Percentiles rank a stretch among this genome's conserved stretches.
Evolutionary conservation across 2,113 vertebrate species (phyloP).

Genomic region (Leptodactylus fuscus): DNA sequence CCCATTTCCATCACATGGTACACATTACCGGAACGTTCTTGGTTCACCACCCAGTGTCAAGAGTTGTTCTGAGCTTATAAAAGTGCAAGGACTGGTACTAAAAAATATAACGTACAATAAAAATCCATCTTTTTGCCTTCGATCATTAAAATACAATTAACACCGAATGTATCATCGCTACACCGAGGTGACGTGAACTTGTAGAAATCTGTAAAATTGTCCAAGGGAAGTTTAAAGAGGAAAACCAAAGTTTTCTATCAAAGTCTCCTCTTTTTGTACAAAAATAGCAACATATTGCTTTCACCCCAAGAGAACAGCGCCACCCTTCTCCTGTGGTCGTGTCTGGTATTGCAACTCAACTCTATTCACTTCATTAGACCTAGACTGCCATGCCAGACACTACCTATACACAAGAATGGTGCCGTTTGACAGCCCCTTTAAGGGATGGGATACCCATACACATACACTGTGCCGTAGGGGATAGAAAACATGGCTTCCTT

Average conservation of each 20-base stretch:
- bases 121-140: neutral
- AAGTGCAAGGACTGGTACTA: neutral
- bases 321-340: neutral
- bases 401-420: neutral
- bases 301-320: neutral
- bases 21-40: neutral
- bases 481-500: too few species aligned
- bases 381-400: neutral
- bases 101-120: constrained; percentile 1
- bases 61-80: neutral
- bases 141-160: constrained; percentile 6
- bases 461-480: too few species aligned
- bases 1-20: neutral
- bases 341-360: neutral
- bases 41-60: neutral
- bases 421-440: neutral
- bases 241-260: neutral
- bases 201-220: too few species aligned
- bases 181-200: neutral
- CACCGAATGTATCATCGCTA: neutral
- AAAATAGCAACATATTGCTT: too few species aligned
- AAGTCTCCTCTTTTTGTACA: neutral
- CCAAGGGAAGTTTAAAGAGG: neutral
- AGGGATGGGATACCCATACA: neutral
- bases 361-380: neutral